These are phyloP conservation scores for Misgurnus anguillicaudatus DNA, from an alignment of 2,113 vertebrate genomes.

Conservation along the genomic window DNA sequence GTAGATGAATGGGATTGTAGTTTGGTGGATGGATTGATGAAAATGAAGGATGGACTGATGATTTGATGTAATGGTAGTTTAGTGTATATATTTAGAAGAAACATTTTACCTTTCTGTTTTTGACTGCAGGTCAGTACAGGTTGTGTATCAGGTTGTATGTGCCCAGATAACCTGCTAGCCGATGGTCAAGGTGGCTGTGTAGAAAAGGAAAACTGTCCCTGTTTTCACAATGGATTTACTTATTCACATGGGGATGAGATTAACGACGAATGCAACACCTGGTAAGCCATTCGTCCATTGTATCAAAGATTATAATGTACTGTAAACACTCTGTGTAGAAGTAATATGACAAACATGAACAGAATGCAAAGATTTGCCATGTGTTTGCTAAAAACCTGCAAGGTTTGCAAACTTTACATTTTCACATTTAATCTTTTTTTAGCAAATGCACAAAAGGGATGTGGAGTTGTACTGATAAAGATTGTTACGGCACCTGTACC, in stretches of 20 bases:
- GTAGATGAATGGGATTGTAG: neutral
- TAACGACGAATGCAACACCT: conserved; percentile 85
- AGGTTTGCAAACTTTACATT: too few species aligned
- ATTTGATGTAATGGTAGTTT: neutral
- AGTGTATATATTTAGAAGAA: too few species aligned
- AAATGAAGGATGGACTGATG: too few species aligned
- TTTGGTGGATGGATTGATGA: neutral
- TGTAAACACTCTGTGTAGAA: too few species aligned
- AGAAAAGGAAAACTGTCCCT: conserved; percentile 79
- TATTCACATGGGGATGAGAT: conserved; percentile 79
- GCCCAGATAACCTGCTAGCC: conserved; percentile 78
- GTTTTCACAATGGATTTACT: conserved; percentile 79
- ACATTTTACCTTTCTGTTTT: neutral
- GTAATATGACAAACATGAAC: too few species aligned
- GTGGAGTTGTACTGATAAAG: conserved; percentile 81
- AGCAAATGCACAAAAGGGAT: conserved; percentile 83
- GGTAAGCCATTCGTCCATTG: conserved; percentile 70
- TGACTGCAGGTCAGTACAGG: conserved; percentile 74
- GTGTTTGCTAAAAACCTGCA: neutral
- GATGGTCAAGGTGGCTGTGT: conserved; percentile 79
- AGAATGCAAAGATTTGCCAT: too few species aligned
- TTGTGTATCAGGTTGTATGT: conserved; percentile 88
- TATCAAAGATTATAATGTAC: too few species aligned
- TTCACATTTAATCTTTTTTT: neutral
- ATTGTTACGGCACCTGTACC: conserved; percentile 82